Evolutionary conservation across 2,888 invertebrate genomes (phyloP).

Genomic region (Netelia fuscicornis): DNA sequence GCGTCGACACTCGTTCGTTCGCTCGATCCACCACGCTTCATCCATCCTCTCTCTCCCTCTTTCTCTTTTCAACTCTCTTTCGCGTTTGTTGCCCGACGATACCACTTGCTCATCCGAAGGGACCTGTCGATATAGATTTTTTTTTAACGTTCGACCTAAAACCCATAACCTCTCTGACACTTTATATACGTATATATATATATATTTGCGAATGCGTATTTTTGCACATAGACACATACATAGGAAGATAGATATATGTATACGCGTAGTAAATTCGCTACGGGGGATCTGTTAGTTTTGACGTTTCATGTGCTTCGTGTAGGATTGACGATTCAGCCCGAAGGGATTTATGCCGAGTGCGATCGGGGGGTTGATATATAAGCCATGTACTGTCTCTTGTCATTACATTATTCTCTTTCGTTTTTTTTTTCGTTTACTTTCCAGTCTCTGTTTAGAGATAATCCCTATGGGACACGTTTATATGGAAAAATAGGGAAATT

Average conservation of each 20-base stretch:
- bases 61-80: not conserved
- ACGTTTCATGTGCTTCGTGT: constrained; percentile 8
- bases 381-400: not conserved
- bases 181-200: constrained; percentile 42
- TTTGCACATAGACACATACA: no score
- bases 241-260: not conserved
- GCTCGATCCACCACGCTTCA: constrained; percentile 42
- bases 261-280: not conserved
- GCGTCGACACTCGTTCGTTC: constrained; percentile 67
- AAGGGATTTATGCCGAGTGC: not conserved
- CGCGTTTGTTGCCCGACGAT: constrained; percentile 51
- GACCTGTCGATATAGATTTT: constrained; percentile 80
- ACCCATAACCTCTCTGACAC: constrained; percentile 71
- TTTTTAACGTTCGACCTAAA: constrained; percentile 69
- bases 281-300: constrained; percentile 21
- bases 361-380: not conserved
- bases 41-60: constrained; percentile 5
- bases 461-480: no score
- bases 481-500: no score
- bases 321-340: constrained; percentile 8
- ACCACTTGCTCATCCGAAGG: constrained; percentile 71
- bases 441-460: no score
- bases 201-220: no score
- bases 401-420: not conserved
- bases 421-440: not conserved